Evolutionary conservation across 2,797 vertebrate genomes (phyloP).

Genomic region (Holocentrus rufus): DNA sequence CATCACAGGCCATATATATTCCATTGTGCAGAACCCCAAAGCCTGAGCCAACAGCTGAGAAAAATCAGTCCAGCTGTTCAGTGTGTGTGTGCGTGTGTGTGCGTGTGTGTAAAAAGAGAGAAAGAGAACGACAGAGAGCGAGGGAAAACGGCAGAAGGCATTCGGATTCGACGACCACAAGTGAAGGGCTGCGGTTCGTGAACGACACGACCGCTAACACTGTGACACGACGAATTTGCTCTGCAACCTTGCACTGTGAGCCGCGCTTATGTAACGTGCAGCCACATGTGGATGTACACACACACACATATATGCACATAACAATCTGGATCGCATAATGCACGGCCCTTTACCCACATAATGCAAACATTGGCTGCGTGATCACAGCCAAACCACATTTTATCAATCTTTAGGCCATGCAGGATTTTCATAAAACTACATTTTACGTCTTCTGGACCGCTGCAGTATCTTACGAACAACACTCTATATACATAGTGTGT

Average conservation of each 20-base stretch:
- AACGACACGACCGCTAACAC: slow-evolving; percentile 68
- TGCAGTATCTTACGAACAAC: background rate
- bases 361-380: slow-evolving; percentile 16
- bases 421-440: slow-evolving; percentile 48
- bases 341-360: slow-evolving; percentile 7
- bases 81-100: slow-evolving; percentile 18
- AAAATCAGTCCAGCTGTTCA: slow-evolving; percentile 65
- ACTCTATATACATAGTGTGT: background rate
- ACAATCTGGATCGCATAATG: slow-evolving; percentile 40
- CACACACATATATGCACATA: background rate
- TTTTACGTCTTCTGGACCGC: slow-evolving; percentile 19
- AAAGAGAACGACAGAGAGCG: slow-evolving; percentile 22
- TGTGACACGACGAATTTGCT: slow-evolving; percentile 69
- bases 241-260: slow-evolving; percentile 33
- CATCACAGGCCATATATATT: slow-evolving; percentile 52
- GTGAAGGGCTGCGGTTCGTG: slow-evolving; percentile 56
- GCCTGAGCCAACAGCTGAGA: slow-evolving; percentile 44
- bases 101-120: slow-evolving; percentile 7
- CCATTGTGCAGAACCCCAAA: slow-evolving; percentile 36
- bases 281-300: slow-evolving; percentile 9
- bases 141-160: slow-evolving; percentile 38
- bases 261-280: slow-evolving; percentile 56
- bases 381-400: slow-evolving; percentile 45
- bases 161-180: slow-evolving; percentile 67
- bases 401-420: slow-evolving; percentile 29